Evolutionary conservation across 2,797 vertebrate genomes (phyloP).

Genomic region (Rhinoraja longicauda): DNA sequence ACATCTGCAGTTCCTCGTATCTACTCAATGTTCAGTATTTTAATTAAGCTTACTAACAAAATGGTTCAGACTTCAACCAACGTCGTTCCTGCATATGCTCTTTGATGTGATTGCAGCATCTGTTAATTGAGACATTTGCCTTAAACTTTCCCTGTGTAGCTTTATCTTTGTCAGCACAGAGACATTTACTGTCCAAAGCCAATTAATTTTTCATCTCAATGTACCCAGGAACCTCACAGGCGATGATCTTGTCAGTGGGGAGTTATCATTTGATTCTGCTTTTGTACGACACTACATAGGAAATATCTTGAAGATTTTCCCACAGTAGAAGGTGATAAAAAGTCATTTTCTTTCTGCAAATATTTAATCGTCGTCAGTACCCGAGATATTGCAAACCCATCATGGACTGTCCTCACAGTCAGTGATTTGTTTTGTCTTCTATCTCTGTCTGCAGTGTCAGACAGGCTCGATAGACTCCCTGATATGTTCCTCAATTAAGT

Average conservation of each 20-base stretch:
- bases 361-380: background rate
- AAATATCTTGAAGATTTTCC: background rate
- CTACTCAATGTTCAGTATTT: no score
- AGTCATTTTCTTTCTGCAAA: background rate
- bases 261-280: background rate
- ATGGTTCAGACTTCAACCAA: background rate
- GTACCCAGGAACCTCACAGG: background rate
- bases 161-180: background rate
- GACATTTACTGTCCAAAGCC: background rate
- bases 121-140: background rate
- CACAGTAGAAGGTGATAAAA: background rate
- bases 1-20: no score
- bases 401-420: no score
- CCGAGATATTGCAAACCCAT: background rate
- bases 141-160: background rate
- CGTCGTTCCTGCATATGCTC: background rate
- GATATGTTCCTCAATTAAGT: no score
- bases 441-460: no score
- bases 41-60: background rate
- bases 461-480: no score
- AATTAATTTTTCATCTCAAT: constrained; percentile 7
- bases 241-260: background rate
- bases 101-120: background rate
- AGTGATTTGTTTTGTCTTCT: no score
- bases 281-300: no score